Evolutionary conservation across 2,888 invertebrate species (phyloP).

Genomic region (Parelbella ahira): DNA sequence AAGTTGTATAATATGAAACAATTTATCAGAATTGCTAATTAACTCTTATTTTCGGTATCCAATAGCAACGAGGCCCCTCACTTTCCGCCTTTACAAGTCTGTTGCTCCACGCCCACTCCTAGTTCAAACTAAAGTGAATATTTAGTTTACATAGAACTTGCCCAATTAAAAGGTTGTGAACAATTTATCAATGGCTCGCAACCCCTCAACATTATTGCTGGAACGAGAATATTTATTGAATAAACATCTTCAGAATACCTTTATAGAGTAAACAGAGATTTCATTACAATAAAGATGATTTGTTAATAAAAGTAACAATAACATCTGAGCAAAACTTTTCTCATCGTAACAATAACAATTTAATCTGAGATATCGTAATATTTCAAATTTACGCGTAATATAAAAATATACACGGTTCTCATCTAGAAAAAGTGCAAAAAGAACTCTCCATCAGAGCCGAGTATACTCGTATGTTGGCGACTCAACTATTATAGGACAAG

Average conservation of each 20-base stretch:
- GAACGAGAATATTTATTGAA: constrained; percentile 18
- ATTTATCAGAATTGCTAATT: too few relatives aligned
- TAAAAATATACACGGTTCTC: too few relatives aligned
- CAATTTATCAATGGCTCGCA: constrained; percentile 10
- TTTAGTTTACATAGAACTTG: constrained; percentile 16
- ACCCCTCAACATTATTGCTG: constrained; percentile 8
- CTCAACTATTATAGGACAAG: too few relatives aligned
- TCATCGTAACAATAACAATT: too few relatives aligned
- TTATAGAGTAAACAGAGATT: constrained; percentile 4
- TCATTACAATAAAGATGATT: constrained; percentile 6
- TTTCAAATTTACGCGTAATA: too few relatives aligned
- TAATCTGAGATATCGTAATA: too few relatives aligned
- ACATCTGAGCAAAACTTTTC: too few relatives aligned
- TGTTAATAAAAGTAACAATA: too few relatives aligned
- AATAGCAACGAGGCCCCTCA: not conserved
- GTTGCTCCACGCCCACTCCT: constrained; percentile 6
- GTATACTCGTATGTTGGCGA: too few relatives aligned
- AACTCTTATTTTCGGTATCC: constrained; percentile 1
- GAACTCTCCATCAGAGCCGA: too few relatives aligned
- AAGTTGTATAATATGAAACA: too few relatives aligned
- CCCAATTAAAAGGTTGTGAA: constrained; percentile 14
- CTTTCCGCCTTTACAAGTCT: not conserved
- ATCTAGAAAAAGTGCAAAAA: too few relatives aligned
- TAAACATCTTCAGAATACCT: constrained; percentile 17
- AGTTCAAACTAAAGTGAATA: constrained; percentile 12